Evolutionary conservation across 92 coral and sea anemone genomes (phyloP).

Genomic region (Metridium senile): DNA sequence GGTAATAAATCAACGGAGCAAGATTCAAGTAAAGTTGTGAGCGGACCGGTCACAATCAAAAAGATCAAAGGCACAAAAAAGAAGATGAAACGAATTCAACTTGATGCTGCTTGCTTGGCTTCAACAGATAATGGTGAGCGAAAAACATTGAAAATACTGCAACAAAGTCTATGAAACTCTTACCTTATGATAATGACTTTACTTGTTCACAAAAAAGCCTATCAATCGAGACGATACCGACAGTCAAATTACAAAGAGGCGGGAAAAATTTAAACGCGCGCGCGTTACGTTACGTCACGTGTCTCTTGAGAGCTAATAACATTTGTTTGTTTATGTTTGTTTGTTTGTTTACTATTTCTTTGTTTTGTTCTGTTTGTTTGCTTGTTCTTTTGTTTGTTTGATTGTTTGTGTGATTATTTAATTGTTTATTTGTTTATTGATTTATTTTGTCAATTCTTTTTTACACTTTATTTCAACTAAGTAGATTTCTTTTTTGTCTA

Average conservation of each 20-base stretch:
- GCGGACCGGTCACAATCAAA: slow-evolving; percentile 18
- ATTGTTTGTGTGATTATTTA: background rate
- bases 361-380: background rate
- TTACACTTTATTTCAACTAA: background rate
- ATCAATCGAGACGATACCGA: background rate
- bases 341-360: background rate
- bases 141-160: background rate
- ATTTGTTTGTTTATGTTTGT: background rate
- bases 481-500: no score
- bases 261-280: slow-evolving; percentile 24
- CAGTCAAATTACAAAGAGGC: slow-evolving; percentile 3
- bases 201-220: no score
- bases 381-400: background rate
- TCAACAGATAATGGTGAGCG: slow-evolving; percentile 46
- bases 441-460: background rate
- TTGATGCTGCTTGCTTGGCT: slow-evolving; percentile 48
- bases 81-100: slow-evolving; percentile 42
- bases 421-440: background rate
- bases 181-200: background rate
- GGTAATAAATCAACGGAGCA: background rate
- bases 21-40: background rate
- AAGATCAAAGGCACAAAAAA: slow-evolving; percentile 46
- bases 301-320: slow-evolving; percentile 11
- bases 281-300: slow-evolving; percentile 2
- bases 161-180: no score